These are phyloP conservation scores for fruit fly (Drosophila melanogaster) DNA, from an alignment of 1,140 invertebrate species.

Conservation along the genomic window DNA sequence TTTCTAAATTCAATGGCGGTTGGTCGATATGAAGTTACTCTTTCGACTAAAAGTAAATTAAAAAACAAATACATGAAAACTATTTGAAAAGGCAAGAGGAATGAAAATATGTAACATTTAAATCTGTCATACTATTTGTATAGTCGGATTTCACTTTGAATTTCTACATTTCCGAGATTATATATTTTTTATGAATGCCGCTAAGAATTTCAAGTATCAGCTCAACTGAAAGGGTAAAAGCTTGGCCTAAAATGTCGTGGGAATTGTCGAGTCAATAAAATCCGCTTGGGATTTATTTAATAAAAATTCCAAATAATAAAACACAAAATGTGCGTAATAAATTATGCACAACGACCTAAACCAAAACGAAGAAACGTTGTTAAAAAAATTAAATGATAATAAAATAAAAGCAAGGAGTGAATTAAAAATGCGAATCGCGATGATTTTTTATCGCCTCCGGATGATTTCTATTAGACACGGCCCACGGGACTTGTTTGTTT, in stretches of 20 bases:
- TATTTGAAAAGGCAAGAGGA: too few species aligned
- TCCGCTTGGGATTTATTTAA: conserved; percentile 70
- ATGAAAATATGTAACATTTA: too few species aligned
- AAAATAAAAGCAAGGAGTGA: conserved; percentile 66
- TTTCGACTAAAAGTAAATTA: background rate
- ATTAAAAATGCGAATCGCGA: conserved; percentile 61
- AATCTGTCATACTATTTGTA: too few species aligned
- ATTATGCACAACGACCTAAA: conserved; percentile 63
- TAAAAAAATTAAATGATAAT: conserved; percentile 68
- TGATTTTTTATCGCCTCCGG: conserved; percentile 35
- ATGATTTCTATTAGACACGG: conserved; percentile 36
- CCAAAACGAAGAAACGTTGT: conserved; percentile 23
- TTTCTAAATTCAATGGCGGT: accelerated
- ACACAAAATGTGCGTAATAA: conserved; percentile 53
- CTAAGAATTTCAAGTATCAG: background rate
- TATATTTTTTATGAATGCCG: background rate
- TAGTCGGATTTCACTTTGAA: background rate
- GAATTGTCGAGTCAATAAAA: conserved; percentile 69
- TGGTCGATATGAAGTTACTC: conserved; percentile 7
- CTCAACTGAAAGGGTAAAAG: conserved; percentile 9
- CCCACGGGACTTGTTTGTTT: conserved; percentile 54
- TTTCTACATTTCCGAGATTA: background rate
- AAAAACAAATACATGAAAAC: background rate
- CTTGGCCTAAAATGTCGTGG: conserved; percentile 25
- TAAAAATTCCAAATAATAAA: conserved; percentile 61